Evolutionary conservation across 30 jellyfish, hydroid and myxozoan genomes (phyloP).

Genomic region (Sanderia malayensis): DNA sequence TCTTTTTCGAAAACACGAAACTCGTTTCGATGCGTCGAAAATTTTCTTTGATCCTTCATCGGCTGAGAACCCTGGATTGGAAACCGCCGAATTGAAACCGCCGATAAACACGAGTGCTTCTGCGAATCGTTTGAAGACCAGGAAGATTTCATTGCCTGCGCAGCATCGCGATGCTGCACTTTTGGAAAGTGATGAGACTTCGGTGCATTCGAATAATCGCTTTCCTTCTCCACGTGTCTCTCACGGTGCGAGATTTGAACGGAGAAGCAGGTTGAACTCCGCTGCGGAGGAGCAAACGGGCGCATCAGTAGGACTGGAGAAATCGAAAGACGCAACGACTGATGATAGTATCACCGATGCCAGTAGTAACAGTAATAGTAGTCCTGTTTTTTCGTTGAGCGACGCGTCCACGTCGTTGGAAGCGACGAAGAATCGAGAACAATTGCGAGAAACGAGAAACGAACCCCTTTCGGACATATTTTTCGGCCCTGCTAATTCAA

Average conservation of each 20-base stretch:
- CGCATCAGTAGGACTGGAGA: not conserved
- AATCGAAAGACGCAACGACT: not conserved
- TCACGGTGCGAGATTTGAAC: not conserved
- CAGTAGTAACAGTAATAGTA: not conserved
- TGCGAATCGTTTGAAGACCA: not conserved
- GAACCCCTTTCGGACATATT: not conserved
- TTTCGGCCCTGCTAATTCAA: not conserved
- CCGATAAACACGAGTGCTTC: too few relatives aligned
- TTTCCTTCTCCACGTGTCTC: not conserved
- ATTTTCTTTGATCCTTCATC: conserved; percentile 56
- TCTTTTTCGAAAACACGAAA: not conserved
- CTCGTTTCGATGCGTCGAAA: conserved; percentile 54
- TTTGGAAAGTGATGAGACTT: not conserved
- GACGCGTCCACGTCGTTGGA: not conserved
- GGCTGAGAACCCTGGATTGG: conserved; percentile 35
- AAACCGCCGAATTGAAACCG: too few relatives aligned
- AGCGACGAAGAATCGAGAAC: too few relatives aligned
- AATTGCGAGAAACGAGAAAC: not conserved
- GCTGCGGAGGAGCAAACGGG: not conserved
- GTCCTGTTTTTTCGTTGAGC: not conserved
- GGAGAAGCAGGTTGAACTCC: not conserved
- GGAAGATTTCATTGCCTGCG: not conserved
- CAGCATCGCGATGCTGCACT: not conserved
- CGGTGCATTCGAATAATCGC: not conserved
- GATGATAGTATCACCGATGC: not conserved